Percentiles rank a stretch among this genome's conserved stretches.
phyloP scores from a whole-genome alignment of 2,113 vertebrate genomes.

The Elanus axillaris region DNA sequence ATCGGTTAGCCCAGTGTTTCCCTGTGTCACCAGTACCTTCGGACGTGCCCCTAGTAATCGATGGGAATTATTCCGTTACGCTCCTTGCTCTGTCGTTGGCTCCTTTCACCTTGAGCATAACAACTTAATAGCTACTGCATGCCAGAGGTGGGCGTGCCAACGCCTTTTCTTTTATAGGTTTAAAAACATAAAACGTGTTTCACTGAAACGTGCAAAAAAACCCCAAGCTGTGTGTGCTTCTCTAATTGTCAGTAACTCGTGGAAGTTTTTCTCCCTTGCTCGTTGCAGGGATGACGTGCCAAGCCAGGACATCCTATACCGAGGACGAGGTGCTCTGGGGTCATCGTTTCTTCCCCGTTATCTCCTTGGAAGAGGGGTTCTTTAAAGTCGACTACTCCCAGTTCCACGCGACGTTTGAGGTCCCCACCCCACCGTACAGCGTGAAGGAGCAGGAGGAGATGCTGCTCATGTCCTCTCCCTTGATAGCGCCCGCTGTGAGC shows the following conservation, averaged over 20 bases:
- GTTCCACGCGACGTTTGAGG: constrained; percentile 98
- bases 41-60: rapidly evolving
- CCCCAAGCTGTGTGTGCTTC: rapidly evolving
- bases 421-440: constrained; percentile 92
- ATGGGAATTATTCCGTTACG: neutral
- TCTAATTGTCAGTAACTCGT: neutral
- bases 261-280: neutral
- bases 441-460: constrained; percentile 98
- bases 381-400: constrained; percentile 99
- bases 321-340: constrained; percentile 99
- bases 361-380: constrained; percentile 98
- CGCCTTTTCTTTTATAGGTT: neutral
- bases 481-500: constrained; percentile 91
- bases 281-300: constrained; percentile 94
- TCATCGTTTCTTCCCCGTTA: constrained; percentile 96
- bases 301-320: constrained; percentile 96
- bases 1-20: neutral
- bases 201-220: rapidly evolving
- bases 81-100: neutral
- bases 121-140: neutral
- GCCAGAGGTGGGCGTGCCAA: too few species aligned
- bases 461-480: constrained; percentile 93
- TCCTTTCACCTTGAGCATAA: neutral
- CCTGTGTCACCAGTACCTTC: neutral
- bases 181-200: neutral